Evolutionary conservation across 2,797 vertebrate species (phyloP).

Genomic region (Discoglossus pictus): DNA sequence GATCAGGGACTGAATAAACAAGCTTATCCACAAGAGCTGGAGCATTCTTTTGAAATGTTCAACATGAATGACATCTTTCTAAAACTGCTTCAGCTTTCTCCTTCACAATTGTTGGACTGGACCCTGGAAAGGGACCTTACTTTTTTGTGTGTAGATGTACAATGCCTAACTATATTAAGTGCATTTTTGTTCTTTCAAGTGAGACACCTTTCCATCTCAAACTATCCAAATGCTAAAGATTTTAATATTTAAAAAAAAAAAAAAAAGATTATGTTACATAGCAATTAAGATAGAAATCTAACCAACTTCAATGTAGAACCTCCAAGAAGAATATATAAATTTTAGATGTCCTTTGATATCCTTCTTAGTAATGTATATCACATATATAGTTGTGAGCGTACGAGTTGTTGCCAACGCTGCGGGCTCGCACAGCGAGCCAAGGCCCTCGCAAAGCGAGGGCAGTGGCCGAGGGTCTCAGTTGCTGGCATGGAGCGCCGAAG

Average conservation of each 20-base stretch:
- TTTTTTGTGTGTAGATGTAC: constrained; percentile 16
- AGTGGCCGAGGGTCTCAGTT: too few relatives aligned
- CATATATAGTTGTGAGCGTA: too few relatives aligned
- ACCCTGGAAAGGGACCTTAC: constrained; percentile 8
- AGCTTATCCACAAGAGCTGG: constrained; percentile 9
- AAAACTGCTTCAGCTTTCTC: constrained; percentile 29
- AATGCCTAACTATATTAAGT: constrained; percentile 20
- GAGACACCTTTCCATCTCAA: constrained; percentile 2
- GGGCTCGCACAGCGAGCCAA: too few relatives aligned
- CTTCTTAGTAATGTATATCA: too few relatives aligned
- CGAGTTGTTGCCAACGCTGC: too few relatives aligned
- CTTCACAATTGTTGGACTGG: constrained; percentile 30
- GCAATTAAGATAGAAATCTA: neutral
- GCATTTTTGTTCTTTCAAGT: constrained; percentile 25
- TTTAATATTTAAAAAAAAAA: neutral
- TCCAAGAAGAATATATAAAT: too few relatives aligned
- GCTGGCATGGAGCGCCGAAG: too few relatives aligned
- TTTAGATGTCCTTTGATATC: too few relatives aligned
- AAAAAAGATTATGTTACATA: neutral
- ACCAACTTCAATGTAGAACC: too few relatives aligned
- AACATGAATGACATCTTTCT: constrained; percentile 37
- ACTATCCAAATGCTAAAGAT: constrained; percentile 14
- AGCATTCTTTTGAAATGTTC: constrained; percentile 33
- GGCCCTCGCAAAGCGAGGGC: too few relatives aligned
- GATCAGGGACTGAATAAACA: constrained; percentile 37